A percentile compares a stretch with the other conserved stretches of the same genome.
These are phyloP conservation scores for Drosophila putrida DNA, from an alignment of 2,888 invertebrate genomes.

Conservation along the genomic window DNA sequence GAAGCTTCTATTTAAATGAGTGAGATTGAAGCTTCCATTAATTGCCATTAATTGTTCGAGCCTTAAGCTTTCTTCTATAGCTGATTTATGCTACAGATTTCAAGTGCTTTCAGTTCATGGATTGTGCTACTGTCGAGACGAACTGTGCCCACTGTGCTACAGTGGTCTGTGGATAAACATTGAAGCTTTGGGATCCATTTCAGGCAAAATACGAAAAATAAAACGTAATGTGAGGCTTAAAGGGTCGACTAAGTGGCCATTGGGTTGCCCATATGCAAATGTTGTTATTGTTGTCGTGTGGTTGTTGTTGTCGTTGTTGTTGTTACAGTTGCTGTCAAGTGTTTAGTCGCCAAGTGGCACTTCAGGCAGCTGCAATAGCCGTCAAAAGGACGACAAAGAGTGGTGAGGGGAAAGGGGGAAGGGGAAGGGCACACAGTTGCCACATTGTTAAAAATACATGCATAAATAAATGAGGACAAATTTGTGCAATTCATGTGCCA, in stretches of 20 bases:
- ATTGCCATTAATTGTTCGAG: no score
- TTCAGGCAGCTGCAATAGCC: slow-evolving; percentile 48
- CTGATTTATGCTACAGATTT: no score
- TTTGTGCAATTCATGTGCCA: slow-evolving; percentile 40
- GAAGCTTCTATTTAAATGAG: no score
- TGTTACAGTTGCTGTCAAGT: slow-evolving; percentile 41
- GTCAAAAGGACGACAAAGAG: slow-evolving; percentile 13
- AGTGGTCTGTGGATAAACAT: not conserved
- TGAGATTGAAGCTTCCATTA: no score
- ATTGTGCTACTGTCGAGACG: no score
- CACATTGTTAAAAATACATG: slow-evolving; percentile 65
- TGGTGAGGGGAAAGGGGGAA: not conserved
- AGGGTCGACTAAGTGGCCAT: slow-evolving; percentile 54
- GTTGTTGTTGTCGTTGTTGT: slow-evolving; percentile 18
- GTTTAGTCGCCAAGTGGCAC: slow-evolving; percentile 60
- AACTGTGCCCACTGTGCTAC: not conserved
- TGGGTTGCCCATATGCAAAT: slow-evolving; percentile 50
- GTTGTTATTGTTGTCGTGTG: slow-evolving; percentile 16
- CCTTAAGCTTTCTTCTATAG: no score
- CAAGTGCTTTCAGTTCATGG: no score
- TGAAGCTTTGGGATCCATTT: slow-evolving; percentile 19
- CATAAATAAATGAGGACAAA: slow-evolving; percentile 46
- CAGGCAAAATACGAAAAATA: slow-evolving; percentile 33
- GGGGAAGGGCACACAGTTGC: slow-evolving; percentile 40
- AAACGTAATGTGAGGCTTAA: slow-evolving; percentile 57